Evolutionary conservation across 2,113 vertebrate species (phyloP).

Genomic region (Elachura formosa): DNA sequence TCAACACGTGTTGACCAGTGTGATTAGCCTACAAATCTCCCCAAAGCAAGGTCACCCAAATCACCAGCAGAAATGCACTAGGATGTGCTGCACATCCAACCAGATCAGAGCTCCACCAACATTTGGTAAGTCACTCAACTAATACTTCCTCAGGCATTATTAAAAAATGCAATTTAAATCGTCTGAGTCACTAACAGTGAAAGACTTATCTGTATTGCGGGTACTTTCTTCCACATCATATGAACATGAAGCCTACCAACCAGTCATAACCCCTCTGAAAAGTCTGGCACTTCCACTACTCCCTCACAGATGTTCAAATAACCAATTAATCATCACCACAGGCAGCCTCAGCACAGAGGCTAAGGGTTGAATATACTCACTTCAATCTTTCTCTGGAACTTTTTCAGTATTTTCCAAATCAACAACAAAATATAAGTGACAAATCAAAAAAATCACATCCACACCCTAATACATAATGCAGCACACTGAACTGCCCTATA

Average conservation of each 20-base stretch:
- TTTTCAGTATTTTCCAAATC: background rate
- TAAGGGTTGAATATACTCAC: background rate
- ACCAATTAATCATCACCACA: conserved; percentile 13
- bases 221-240: background rate
- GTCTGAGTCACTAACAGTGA: background rate
- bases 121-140: background rate
- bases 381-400: background rate
- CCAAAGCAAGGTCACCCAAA: background rate
- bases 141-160: background rate
- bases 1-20: background rate
- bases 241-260: background rate
- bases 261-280: background rate
- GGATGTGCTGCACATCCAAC: background rate
- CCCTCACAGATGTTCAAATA: background rate
- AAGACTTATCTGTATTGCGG: background rate
- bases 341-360: background rate
- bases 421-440: background rate
- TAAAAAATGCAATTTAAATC: background rate
- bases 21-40: background rate
- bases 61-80: background rate
- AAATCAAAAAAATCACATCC: background rate
- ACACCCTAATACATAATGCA: background rate
- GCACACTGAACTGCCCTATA: background rate
- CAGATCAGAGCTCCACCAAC: background rate
- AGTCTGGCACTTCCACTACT: background rate